Percentiles rank a stretch among this genome's conserved stretches.
Evolutionary conservation across 2,888 invertebrate species (phyloP).

Genomic region (Sarcophaga caerulescens): DNA sequence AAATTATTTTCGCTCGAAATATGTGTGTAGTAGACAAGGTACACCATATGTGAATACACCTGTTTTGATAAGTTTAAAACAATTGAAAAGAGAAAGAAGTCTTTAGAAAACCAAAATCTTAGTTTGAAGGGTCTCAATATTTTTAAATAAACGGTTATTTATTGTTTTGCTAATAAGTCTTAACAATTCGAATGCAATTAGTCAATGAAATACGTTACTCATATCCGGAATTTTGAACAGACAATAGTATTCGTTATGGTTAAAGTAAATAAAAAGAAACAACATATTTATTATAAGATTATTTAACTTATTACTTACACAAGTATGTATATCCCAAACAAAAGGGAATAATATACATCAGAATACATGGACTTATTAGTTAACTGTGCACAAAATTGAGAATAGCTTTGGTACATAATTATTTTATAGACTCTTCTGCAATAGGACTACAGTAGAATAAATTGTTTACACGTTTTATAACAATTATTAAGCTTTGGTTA

Average conservation of each 20-base stretch:
- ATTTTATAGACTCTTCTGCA: no score
- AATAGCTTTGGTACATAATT: no score
- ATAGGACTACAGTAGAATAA: no score
- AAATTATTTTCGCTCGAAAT: slow-evolving; percentile 23
- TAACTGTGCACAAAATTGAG: no score
- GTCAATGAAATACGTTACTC: slow-evolving; percentile 23
- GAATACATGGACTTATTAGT: no score
- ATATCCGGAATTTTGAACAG: slow-evolving; percentile 22
- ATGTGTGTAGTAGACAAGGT: background rate
- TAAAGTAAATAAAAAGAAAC: slow-evolving; percentile 15
- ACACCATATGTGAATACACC: background rate
- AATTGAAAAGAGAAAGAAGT: background rate
- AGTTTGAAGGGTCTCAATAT: background rate
- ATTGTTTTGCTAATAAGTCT: background rate
- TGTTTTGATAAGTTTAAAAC: background rate
- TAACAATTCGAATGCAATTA: background rate
- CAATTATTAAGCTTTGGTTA: no score
- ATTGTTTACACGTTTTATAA: no score
- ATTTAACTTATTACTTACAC: background rate
- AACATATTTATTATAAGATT: background rate
- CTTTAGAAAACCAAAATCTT: background rate
- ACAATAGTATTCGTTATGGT: background rate
- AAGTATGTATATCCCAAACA: no score
- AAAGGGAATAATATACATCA: no score
- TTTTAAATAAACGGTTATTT: background rate